These are phyloP conservation scores for Sparidentex hasta DNA, from an alignment of 2,797 vertebrate species.

Conservation along the genomic window DNA sequence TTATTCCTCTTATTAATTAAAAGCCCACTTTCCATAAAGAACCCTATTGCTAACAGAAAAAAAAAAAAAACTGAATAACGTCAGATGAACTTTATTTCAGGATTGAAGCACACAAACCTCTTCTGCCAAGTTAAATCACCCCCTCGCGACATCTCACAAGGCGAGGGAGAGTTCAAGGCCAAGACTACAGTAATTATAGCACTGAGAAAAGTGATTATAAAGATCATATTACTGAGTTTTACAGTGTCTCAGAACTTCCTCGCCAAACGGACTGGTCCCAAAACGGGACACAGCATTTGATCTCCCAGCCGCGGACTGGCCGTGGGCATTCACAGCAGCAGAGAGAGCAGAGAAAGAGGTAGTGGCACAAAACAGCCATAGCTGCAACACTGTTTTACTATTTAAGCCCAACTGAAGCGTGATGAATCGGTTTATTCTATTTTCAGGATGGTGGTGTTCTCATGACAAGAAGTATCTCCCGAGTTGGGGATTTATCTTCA, in stretches of 20 bases:
- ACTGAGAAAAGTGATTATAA: constrained; percentile 33
- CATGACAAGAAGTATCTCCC: constrained; percentile 44
- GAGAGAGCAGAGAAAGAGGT: constrained; percentile 9
- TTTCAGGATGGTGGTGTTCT: constrained; percentile 44
- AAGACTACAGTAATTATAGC: constrained; percentile 20
- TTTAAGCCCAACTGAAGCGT: constrained; percentile 44
- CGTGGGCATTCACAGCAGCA: constrained; percentile 25
- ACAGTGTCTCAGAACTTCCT: constrained; percentile 36
- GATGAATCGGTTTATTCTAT: constrained; percentile 52
- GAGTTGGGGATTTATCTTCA: constrained; percentile 64
- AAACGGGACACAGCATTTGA: constrained; percentile 54
- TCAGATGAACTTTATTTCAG: constrained; percentile 19
- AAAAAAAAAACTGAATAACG: constrained; percentile 1
- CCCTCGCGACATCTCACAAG: background rate
- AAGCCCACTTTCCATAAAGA: background rate
- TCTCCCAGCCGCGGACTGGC: constrained; percentile 38
- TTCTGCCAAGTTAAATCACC: constrained; percentile 20
- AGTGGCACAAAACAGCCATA: constrained; percentile 11
- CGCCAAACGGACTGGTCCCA: constrained; percentile 40
- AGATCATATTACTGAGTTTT: constrained; percentile 54
- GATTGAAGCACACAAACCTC: constrained; percentile 14
- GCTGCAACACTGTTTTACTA: constrained; percentile 46
- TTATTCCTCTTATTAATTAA: constrained; percentile 30
- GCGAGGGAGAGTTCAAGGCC: background rate
- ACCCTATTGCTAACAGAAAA: background rate